Conservation (phyloP, 1,140 invertebrate species). For the Drosophila guanche region DNA sequence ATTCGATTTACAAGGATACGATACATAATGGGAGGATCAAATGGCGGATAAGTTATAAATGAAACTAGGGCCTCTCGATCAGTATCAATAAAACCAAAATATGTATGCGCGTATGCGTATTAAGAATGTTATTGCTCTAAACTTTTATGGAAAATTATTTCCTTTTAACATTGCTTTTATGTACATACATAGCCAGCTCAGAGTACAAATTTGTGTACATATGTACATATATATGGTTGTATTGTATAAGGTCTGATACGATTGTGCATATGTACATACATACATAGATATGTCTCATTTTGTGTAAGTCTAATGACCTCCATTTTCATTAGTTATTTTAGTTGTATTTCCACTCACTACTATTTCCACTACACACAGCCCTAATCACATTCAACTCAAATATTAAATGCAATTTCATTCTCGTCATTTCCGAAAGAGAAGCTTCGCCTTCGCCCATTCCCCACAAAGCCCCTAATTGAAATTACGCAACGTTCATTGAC, state of each 20-base stretch:
- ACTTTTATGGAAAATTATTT: too few relatives aligned
- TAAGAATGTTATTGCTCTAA: too few relatives aligned
- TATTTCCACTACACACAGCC: conserved; percentile 12
- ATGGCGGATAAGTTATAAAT: too few relatives aligned
- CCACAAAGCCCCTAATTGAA: conserved; percentile 72
- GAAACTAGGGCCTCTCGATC: too few relatives aligned
- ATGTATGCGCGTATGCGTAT: too few relatives aligned
- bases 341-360: conserved; percentile 8
- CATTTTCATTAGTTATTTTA: conserved; percentile 35
- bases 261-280: background rate
- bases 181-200: too few relatives aligned
- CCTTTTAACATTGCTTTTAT: too few relatives aligned
- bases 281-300: background rate
- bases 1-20: too few relatives aligned
- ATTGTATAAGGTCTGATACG: conserved; percentile 2
- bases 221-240: background rate
- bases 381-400: conserved; percentile 62
- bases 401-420: conserved; percentile 81
- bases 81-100: too few relatives aligned
- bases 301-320: conserved; percentile 64
- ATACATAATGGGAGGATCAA: too few relatives aligned
- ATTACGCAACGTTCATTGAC: conserved; percentile 83
- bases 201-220: too few relatives aligned
- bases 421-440: conserved; percentile 66
- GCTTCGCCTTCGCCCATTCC: background rate